Conservation (phyloP, 2,888 invertebrate genomes). For the Morpho helenor region DNA sequence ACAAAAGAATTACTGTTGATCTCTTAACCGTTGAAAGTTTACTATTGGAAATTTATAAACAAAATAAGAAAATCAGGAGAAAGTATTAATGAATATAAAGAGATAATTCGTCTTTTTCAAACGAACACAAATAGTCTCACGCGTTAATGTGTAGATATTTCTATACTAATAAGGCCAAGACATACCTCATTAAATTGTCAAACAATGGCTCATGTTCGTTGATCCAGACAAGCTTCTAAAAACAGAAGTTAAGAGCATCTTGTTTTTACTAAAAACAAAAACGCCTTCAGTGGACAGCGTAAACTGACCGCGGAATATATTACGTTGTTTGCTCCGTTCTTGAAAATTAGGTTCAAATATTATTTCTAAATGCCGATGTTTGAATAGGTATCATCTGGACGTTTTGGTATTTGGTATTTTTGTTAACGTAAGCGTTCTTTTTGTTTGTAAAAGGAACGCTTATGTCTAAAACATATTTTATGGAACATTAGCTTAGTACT, state of each 20-base stretch:
- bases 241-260: slow-evolving; percentile 70
- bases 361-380: slow-evolving; percentile 6
- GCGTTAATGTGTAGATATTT: too few species aligned
- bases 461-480: too few species aligned
- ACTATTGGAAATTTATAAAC: too few species aligned
- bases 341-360: slow-evolving; percentile 13
- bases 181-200: slow-evolving; percentile 41
- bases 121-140: too few species aligned
- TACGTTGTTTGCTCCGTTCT: slow-evolving; percentile 15
- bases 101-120: too few species aligned
- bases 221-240: slow-evolving; percentile 54
- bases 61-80: too few species aligned
- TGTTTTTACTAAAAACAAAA: slow-evolving; percentile 68
- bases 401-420: slow-evolving; percentile 11
- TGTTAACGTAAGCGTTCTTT: slow-evolving; percentile 5
- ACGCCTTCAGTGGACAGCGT: slow-evolving; percentile 28
- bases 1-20: too few species aligned
- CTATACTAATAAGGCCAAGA: background rate
- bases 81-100: too few species aligned
- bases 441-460: too few species aligned
- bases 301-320: slow-evolving; percentile 18
- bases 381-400: slow-evolving; percentile 4
- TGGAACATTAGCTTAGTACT: too few species aligned
- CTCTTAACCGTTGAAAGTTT: too few species aligned
- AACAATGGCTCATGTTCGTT: slow-evolving; percentile 51